These are phyloP conservation scores for Benitochromis conjunctus DNA, from an alignment of 2,113 vertebrate species.

Conservation along the genomic window DNA sequence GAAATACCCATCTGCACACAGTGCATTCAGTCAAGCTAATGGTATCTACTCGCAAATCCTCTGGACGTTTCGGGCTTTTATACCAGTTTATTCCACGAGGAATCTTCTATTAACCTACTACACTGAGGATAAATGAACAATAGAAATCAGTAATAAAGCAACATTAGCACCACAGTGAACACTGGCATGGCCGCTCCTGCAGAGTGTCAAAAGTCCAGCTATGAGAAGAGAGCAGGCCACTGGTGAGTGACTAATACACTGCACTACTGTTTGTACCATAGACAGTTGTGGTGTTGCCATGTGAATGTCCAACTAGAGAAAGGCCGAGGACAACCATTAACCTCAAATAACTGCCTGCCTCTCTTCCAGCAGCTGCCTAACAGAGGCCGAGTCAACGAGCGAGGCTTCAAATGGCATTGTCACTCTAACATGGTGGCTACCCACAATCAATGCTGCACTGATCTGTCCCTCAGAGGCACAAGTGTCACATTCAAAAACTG, in stretches of 20 bases:
- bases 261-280: constrained; percentile 26
- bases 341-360: constrained; percentile 49
- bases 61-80: neutral
- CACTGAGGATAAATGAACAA: neutral
- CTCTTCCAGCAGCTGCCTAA: constrained; percentile 44
- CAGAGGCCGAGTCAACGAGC: constrained; percentile 39
- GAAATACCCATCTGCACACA: constrained; percentile 1
- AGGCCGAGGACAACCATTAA: constrained; percentile 58
- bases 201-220: neutral
- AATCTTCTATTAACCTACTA: neutral
- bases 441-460: constrained; percentile 22
- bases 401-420: constrained; percentile 15
- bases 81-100: neutral
- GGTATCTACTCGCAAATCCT: neutral
- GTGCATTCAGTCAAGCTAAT: neutral
- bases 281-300: constrained; percentile 50
- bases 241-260: constrained; percentile 33
- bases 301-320: constrained; percentile 56
- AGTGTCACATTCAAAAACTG: constrained; percentile 5
- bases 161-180: neutral
- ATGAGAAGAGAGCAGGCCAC: neutral
- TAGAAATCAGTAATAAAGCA: neutral
- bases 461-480: neutral
- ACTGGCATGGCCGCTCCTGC: neutral
- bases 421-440: constrained; percentile 13